Evolutionary conservation across 2,113 vertebrate species (phyloP).

Genomic region (Clarias gariepinus): DNA sequence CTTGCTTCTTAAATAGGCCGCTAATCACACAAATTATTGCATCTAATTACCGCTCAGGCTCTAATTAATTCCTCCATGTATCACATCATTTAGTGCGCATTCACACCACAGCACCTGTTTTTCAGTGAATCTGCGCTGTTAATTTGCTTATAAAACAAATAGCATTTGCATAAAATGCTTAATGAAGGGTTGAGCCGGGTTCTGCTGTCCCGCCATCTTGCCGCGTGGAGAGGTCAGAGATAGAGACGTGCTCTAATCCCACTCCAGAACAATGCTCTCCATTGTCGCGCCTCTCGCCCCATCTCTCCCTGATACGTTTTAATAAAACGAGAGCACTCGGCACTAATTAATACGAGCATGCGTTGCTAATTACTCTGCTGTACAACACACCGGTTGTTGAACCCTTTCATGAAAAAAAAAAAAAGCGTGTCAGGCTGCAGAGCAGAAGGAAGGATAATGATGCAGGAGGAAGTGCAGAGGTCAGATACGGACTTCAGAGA

Average conservation of each 20-base stretch:
- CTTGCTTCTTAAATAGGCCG: constrained; percentile 95
- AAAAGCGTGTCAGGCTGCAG: constrained; percentile 60
- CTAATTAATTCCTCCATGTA: constrained; percentile 99
- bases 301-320: constrained; percentile 81
- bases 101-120: constrained; percentile 98
- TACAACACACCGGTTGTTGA: constrained; percentile 85
- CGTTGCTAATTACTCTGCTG: constrained; percentile 89
- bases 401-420: constrained; percentile 64
- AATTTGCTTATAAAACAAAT: constrained; percentile 97
- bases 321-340: constrained; percentile 94
- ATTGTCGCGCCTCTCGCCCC: constrained; percentile 57
- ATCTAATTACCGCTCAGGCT: constrained; percentile 97
- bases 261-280: constrained; percentile 70
- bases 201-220: constrained; percentile 79
- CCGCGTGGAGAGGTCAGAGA: constrained; percentile 80
- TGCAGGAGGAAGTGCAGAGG: not conserved
- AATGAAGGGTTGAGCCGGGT: constrained; percentile 88
- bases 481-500: not conserved
- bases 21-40: constrained; percentile 99
- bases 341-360: constrained; percentile 96
- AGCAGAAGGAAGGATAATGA: not conserved
- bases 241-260: constrained; percentile 79
- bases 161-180: constrained; percentile 96
- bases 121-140: constrained; percentile 87
- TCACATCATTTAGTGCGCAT: constrained; percentile 97